These are phyloP conservation scores for Agapostemon virescens DNA, from an alignment of 2,888 invertebrate species.

Conservation along the genomic window DNA sequence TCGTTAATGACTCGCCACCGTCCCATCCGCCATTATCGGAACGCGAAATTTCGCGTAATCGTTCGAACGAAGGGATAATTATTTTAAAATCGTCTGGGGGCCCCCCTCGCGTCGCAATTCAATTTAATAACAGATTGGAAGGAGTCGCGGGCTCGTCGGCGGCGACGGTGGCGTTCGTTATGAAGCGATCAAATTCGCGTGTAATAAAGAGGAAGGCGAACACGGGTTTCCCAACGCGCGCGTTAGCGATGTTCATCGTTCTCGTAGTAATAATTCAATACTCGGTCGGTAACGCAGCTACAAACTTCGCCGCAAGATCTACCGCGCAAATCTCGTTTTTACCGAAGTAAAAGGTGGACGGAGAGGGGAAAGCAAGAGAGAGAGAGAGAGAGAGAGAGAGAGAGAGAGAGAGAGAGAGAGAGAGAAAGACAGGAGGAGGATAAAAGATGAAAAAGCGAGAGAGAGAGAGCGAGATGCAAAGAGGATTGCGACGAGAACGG, in stretches of 20 bases:
- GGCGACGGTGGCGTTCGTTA: slow-evolving; percentile 35
- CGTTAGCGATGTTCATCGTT: slow-evolving; percentile 49
- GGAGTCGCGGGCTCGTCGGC: slow-evolving; percentile 26
- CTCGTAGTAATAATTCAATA: slow-evolving; percentile 51
- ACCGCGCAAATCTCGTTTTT: slow-evolving; percentile 49
- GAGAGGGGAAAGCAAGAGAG: not conserved
- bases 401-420: too few species aligned
- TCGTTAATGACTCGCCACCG: slow-evolving; percentile 10
- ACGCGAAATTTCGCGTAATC: not conserved
- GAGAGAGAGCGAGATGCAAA: slow-evolving; percentile 24
- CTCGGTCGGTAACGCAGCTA: slow-evolving; percentile 40
- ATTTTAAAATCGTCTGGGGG: slow-evolving; percentile 16
- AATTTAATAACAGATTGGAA: slow-evolving; percentile 38
- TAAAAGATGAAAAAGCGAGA: slow-evolving; percentile 14
- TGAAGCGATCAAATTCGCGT: slow-evolving; percentile 54
- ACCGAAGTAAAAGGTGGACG: slow-evolving; percentile 3
- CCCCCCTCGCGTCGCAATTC: not conserved
- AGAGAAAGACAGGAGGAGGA: slow-evolving; percentile 16
- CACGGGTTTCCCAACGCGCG: slow-evolving; percentile 46
- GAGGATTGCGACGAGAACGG: slow-evolving; percentile 50
- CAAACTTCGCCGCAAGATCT: slow-evolving; percentile 42
- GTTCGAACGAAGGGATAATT: slow-evolving; percentile 11
- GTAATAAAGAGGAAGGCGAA: slow-evolving; percentile 55
- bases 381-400: not conserved
- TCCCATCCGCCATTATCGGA: not conserved